Conservation (phyloP, 2,797 vertebrate genomes). For the Clarias laeviceps region DNA sequence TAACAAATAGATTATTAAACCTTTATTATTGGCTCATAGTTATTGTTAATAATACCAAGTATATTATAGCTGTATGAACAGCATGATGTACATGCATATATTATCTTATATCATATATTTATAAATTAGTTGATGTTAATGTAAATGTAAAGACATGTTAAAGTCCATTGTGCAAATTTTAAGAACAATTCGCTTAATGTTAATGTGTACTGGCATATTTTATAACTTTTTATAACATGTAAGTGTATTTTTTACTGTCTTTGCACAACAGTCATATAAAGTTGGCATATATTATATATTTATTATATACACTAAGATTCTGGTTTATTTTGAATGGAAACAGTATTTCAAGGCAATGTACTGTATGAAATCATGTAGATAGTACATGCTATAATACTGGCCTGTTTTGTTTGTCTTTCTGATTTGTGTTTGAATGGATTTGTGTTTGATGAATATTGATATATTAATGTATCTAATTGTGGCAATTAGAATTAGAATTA, state of each 20-base stretch:
- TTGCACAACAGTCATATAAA: not conserved
- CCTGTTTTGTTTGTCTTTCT: not conserved
- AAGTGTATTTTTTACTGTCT: not conserved
- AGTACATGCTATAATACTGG: not conserved
- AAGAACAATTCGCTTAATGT: not conserved
- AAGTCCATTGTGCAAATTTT: not conserved
- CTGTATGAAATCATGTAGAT: constrained; percentile 17
- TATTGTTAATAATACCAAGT: not conserved
- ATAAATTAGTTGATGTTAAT: not conserved
- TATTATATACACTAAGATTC: not conserved
- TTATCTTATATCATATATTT: not conserved
- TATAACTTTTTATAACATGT: not conserved
- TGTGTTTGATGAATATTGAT: not conserved
- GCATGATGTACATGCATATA: not conserved
- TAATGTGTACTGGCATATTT: not conserved
- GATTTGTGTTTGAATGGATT: not conserved
- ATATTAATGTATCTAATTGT: not conserved
- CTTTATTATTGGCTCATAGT: constrained; percentile 1
- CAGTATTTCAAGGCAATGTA: not conserved
- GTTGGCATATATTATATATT: not conserved
- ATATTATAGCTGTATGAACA: not conserved
- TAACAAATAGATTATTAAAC: not conserved
- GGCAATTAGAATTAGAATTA: no score
- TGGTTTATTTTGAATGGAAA: not conserved
- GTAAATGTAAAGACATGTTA: not conserved